phyloP scores from a whole-genome alignment of 2,888 invertebrate genomes.

The Epinotia bilunana region DNA sequence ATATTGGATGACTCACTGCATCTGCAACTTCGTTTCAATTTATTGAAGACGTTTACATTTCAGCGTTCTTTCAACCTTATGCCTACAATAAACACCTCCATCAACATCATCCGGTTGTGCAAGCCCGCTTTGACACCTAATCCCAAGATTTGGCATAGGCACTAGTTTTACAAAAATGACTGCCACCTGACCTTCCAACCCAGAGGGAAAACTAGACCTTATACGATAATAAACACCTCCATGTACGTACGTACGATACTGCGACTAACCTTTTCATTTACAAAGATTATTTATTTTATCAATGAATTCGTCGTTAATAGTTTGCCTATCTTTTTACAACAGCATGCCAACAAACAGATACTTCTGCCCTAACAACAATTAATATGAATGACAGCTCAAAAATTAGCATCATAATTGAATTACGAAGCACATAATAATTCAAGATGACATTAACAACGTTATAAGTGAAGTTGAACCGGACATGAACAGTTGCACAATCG shows the following conservation, averaged over 20 bases:
- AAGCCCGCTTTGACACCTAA: too few species aligned
- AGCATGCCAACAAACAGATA: conserved; percentile 4
- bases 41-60: conserved; percentile 14
- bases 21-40: conserved; percentile 25
- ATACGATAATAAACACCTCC: too few species aligned
- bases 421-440: conserved; percentile 22
- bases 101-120: too few species aligned
- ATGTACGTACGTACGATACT: too few species aligned
- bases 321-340: not conserved
- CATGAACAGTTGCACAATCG: conserved; percentile 68
- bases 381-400: conserved; percentile 29
- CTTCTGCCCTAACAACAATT: conserved; percentile 16
- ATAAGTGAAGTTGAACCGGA: conserved; percentile 56
- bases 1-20: conserved; percentile 34
- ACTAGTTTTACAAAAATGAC: too few species aligned
- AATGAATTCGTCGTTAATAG: not conserved
- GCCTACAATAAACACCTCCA: not conserved
- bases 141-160: too few species aligned
- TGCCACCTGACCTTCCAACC: too few species aligned
- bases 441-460: conserved; percentile 55
- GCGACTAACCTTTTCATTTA: too few species aligned
- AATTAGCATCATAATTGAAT: conserved; percentile 34
- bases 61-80: not conserved
- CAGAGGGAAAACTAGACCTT: too few species aligned
- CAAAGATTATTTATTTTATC: not conserved